These are phyloP conservation scores for Sinohyriopsis cumingii DNA, from an alignment of 2,888 invertebrate species.

Conservation along the genomic window DNA sequence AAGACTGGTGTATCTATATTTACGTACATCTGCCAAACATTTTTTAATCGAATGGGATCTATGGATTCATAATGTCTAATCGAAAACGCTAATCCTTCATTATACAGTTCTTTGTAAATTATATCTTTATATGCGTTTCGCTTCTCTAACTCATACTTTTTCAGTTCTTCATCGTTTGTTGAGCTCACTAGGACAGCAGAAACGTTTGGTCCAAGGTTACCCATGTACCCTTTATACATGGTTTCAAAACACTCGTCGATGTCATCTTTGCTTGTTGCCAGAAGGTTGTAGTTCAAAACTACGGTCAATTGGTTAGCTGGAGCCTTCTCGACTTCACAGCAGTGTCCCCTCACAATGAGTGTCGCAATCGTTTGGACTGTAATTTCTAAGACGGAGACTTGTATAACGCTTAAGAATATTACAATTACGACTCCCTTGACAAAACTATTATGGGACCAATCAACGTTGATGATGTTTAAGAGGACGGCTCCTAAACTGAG, in stretches of 20 bases:
- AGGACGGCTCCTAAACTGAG: conserved; percentile 47
- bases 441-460: conserved; percentile 54
- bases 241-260: conserved; percentile 60
- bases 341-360: conserved; percentile 50
- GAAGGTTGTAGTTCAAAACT: conserved; percentile 55
- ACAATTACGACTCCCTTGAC: conserved; percentile 55
- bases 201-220: conserved; percentile 54
- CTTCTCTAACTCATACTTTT: conserved; percentile 50
- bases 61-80: conserved; percentile 46
- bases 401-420: conserved; percentile 52
- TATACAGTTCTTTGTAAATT: conserved; percentile 53
- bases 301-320: conserved; percentile 49
- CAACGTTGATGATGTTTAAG: conserved; percentile 57
- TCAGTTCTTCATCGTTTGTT: conserved; percentile 50
- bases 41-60: conserved; percentile 44
- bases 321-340: conserved; percentile 32
- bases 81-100: conserved; percentile 55
- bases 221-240: conserved; percentile 63
- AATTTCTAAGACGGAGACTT: conserved; percentile 59
- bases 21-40: conserved; percentile 56
- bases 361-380: conserved; percentile 58
- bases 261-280: conserved; percentile 56
- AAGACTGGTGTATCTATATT: conserved; percentile 50
- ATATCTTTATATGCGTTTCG: conserved; percentile 54
- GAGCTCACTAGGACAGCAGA: conserved; percentile 61